phyloP scores from a whole-genome alignment of 1,140 invertebrate species.

The Bradysia coprophila region DNA sequence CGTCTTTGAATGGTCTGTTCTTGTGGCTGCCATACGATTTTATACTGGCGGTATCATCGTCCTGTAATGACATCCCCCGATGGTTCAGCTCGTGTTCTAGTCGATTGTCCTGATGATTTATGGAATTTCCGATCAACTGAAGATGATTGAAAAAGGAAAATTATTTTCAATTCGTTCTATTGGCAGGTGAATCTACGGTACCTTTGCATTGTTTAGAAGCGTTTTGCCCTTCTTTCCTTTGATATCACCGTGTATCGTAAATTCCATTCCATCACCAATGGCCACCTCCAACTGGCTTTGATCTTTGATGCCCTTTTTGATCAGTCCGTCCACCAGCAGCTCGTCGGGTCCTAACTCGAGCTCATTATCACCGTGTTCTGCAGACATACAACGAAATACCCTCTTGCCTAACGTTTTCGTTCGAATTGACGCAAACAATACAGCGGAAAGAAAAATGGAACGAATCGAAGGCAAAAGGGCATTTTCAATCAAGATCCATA shows the following conservation, averaged over 20 bases:
- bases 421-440: neutral
- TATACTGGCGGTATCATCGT: slow-evolving; percentile 61
- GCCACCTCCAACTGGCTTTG: slow-evolving; percentile 77
- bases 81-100: slow-evolving; percentile 55
- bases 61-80: slow-evolving; percentile 38
- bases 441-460: neutral
- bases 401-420: slow-evolving; percentile 25
- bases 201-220: slow-evolving; percentile 51
- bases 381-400: slow-evolving; percentile 38
- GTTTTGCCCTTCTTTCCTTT: slow-evolving; percentile 53
- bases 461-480: neutral
- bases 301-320: slow-evolving; percentile 70
- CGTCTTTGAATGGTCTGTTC: slow-evolving; percentile 69
- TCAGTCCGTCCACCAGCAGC: slow-evolving; percentile 62
- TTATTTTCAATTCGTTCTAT: neutral
- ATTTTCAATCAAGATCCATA: neutral
- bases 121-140: slow-evolving; percentile 36
- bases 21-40: slow-evolving; percentile 87
- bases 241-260: slow-evolving; percentile 69
- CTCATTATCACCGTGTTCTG: slow-evolving; percentile 38
- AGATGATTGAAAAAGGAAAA: neutral
- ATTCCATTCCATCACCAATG: slow-evolving; percentile 79
- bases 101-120: slow-evolving; percentile 55
- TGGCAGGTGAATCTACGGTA: slow-evolving; percentile 16
- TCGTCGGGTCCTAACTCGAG: slow-evolving; percentile 48